Conservation (phyloP, 2,888 invertebrate species). For the Parnassius apollo region DNA sequence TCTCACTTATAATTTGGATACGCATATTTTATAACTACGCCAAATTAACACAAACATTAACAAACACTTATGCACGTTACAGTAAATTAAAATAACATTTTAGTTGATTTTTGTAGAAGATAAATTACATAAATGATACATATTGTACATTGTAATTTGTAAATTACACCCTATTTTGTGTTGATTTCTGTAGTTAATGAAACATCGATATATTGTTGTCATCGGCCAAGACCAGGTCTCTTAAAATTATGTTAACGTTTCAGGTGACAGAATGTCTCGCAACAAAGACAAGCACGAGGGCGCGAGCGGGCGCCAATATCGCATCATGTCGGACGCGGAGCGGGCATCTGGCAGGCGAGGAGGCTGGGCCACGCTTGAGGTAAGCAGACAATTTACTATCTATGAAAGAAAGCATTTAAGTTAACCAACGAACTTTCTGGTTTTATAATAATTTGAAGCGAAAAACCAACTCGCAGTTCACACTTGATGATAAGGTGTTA, state of each 20-base stretch:
- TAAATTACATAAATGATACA: no score
- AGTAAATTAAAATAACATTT: no score
- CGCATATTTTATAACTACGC: no score
- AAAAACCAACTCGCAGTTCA: no score
- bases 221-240: background rate
- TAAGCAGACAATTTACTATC: constrained; percentile 44
- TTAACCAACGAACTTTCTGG: no score
- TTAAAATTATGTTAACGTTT: constrained; percentile 34
- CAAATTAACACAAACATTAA: no score
- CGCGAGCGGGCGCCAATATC: constrained; percentile 90
- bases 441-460: no score
- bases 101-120: no score
- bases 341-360: constrained; percentile 95
- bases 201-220: background rate
- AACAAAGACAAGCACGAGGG: constrained; percentile 95
- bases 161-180: background rate
- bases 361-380: constrained; percentile 95
- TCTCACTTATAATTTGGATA: no score
- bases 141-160: background rate
- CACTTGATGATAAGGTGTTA: no score
- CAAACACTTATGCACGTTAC: no score
- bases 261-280: constrained; percentile 84
- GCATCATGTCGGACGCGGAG: constrained; percentile 96
- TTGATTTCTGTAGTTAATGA: background rate
- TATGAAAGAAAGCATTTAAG: no score